Conservation (phyloP, 1,140 invertebrate species). For the Liolophura sinensis region DNA sequence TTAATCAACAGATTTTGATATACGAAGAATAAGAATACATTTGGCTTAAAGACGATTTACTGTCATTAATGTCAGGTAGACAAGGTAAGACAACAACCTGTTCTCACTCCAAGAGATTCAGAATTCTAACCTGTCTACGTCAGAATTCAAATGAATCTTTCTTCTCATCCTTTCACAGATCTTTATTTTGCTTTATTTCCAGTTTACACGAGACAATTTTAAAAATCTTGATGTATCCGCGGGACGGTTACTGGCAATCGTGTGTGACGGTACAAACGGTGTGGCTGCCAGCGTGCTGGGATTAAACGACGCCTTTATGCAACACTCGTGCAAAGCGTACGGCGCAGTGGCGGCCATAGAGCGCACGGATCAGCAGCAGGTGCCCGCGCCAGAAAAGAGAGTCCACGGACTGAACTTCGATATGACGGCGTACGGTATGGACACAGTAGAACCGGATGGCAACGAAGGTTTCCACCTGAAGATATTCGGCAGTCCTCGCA, state of each 20-base stretch:
- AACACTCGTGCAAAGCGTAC: conserved; percentile 45
- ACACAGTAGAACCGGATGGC: conserved; percentile 29
- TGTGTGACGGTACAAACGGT: conserved; percentile 48
- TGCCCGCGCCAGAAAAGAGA: conserved; percentile 45
- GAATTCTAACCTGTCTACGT: too few relatives aligned
- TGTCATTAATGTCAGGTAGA: too few relatives aligned
- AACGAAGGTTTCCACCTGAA: conserved; percentile 48
- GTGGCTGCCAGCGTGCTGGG: conserved; percentile 40
- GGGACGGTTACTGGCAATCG: conserved; percentile 45
- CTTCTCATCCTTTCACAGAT: background rate
- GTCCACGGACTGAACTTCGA: conserved; percentile 53
- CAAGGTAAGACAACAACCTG: too few relatives aligned
- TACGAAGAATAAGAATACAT: too few relatives aligned
- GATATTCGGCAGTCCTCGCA: conserved; percentile 48
- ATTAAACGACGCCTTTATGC: conserved; percentile 46
- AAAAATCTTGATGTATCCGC: conserved; percentile 35
- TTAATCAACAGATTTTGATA: too few relatives aligned
- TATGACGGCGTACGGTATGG: conserved; percentile 43
- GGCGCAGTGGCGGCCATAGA: conserved; percentile 51
- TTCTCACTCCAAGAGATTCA: too few relatives aligned
- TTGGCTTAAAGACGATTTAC: too few relatives aligned
- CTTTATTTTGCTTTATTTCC: conserved; percentile 18
- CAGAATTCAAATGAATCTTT: background rate
- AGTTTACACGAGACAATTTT: conserved; percentile 44
- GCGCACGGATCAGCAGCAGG: conserved; percentile 32